A percentile compares a stretch with the other conserved stretches of the same genome.
Conservation (phyloP, 35 echinoderm and acorn worm species). For the Chiridota heheva region DNA sequence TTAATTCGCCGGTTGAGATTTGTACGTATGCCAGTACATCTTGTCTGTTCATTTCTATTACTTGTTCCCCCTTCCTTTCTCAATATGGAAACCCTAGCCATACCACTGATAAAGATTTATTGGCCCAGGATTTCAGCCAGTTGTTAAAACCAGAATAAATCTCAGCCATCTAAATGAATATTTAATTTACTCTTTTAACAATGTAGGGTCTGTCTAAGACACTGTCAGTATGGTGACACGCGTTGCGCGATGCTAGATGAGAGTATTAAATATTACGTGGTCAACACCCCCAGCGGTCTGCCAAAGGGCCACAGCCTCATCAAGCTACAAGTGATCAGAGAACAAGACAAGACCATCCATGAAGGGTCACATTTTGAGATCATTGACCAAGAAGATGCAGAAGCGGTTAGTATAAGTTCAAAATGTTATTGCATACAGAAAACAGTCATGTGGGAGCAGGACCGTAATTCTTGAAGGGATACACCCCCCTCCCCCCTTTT, state of each 20-base stretch:
- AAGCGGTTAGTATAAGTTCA: constrained; percentile 30
- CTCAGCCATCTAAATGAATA: background rate
- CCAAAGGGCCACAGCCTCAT: constrained; percentile 13
- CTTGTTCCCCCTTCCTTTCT: too few species aligned
- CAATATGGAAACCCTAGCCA: too few species aligned
- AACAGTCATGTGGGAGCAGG: background rate
- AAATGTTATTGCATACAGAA: background rate
- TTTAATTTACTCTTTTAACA: background rate
- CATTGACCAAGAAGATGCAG: constrained; percentile 42
- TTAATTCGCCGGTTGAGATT: too few species aligned
- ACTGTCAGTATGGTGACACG: constrained; percentile 30
- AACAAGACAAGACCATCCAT: constrained; percentile 27
- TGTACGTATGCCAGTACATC: too few species aligned
- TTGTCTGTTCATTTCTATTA: too few species aligned
- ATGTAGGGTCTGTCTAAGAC: constrained; percentile 16
- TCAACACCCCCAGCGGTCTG: constrained; percentile 9
- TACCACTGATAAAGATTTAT: background rate
- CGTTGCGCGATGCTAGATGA: constrained; percentile 34
- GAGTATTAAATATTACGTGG: constrained; percentile 30
- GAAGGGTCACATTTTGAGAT: constrained; percentile 41
- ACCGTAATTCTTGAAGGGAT: too few species aligned
- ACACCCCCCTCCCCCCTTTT: background rate
- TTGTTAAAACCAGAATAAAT: background rate
- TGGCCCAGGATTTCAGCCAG: background rate
- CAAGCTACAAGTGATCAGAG: constrained; percentile 18